Evolutionary conservation across 2,113 vertebrate genomes (phyloP).

Genomic region (Vulpes vulpes): DNA sequence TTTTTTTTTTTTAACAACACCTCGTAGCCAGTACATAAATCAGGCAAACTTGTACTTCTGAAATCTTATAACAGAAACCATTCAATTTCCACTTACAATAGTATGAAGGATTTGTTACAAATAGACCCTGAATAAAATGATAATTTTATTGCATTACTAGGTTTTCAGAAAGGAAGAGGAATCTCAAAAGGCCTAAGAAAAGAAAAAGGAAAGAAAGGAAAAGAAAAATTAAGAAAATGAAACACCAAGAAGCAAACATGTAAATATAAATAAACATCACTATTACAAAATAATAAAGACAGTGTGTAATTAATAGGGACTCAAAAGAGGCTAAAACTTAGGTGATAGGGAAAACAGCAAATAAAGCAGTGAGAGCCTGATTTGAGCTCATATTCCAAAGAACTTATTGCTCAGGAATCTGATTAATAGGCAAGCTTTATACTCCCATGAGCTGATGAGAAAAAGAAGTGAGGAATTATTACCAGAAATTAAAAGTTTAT

Average conservation of each 20-base stretch:
- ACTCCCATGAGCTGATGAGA: neutral
- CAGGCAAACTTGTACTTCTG: neutral
- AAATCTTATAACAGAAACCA: neutral
- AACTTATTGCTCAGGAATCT: neutral
- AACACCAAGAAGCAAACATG: neutral
- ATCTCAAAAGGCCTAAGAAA: neutral
- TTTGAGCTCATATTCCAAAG: neutral
- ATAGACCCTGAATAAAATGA: neutral
- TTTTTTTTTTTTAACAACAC: neutral
- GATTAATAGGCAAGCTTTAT: neutral
- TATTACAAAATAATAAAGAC: neutral
- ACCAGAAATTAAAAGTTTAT: neutral
- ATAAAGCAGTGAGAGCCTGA: neutral
- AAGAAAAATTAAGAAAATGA: neutral
- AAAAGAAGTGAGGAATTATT: neutral
- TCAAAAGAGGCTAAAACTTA: neutral
- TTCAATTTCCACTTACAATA: neutral
- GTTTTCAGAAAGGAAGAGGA: neutral
- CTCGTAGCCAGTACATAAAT: neutral
- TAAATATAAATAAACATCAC: neutral
- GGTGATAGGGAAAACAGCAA: neutral
- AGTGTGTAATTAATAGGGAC: neutral
- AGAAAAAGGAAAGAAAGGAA: no score
- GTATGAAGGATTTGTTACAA: neutral
- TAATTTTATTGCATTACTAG: neutral